Percentiles rank a stretch among this genome's conserved stretches.
These are phyloP conservation scores for Hippolais icterina DNA, from an alignment of 2,113 vertebrate species.

Conservation along the genomic window DNA sequence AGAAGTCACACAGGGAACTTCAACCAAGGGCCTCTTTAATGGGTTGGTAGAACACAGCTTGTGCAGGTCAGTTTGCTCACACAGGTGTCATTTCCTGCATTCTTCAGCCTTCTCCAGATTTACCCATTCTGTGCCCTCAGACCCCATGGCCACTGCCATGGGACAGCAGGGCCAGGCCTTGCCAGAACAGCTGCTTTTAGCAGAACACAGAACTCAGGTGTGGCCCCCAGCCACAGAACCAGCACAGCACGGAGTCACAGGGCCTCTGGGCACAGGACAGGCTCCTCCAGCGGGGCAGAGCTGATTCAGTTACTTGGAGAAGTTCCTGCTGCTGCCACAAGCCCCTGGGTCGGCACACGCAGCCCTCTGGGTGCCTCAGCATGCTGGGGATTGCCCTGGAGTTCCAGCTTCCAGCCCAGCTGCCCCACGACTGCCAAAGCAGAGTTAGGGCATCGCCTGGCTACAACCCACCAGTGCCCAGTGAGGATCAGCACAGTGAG, in stretches of 20 bases:
- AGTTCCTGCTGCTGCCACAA: fast-evolving
- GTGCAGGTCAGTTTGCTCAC: neutral
- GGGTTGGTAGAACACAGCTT: neutral
- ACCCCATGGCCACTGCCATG: fast-evolving
- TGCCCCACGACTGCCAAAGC: neutral
- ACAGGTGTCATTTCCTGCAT: fast-evolving
- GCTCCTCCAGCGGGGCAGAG: fast-evolving
- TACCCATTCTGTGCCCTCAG: neutral
- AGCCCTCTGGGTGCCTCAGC: neutral
- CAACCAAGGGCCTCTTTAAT: constrained; percentile 31
- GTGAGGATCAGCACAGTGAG: neutral
- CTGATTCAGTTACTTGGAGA: neutral
- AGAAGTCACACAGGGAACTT: neutral
- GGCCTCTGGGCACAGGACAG: neutral
- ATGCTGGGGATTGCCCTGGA: neutral
- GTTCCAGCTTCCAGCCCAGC: neutral
- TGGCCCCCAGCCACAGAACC: neutral
- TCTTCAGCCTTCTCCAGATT: neutral
- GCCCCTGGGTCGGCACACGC: neutral
- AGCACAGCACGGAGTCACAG: neutral
- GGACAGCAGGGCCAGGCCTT: neutral
- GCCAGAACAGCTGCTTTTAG: neutral
- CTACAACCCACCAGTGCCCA: neutral
- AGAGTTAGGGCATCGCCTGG: neutral
- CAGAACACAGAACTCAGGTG: neutral